Percentiles rank a stretch among this genome's conserved stretches.
Evolutionary conservation across 2,113 vertebrate species (phyloP).

Genomic region (Sylvilagus bachmani): DNA sequence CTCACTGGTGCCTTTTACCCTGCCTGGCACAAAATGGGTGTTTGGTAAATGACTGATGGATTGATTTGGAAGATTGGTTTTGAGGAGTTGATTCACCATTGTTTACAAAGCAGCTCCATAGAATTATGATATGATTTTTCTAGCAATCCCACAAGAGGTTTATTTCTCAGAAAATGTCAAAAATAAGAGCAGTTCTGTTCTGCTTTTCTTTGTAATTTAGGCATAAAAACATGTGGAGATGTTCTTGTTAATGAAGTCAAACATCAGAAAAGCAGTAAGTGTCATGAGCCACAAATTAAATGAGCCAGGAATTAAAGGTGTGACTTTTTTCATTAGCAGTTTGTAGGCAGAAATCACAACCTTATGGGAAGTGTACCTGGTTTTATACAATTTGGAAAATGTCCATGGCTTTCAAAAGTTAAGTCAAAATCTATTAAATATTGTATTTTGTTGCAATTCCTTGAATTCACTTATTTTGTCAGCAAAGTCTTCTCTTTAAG

Average conservation of each 20-base stretch:
- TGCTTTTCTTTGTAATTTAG: constrained; percentile 40
- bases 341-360: constrained; percentile 12
- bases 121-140: constrained; percentile 58
- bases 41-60: neutral
- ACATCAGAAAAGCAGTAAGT: constrained; percentile 2
- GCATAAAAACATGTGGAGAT: constrained; percentile 34
- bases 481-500: constrained; percentile 69
- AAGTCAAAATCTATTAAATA: neutral
- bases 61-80: constrained; percentile 5
- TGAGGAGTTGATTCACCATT: neutral
- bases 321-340: constrained; percentile 27
- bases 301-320: constrained; percentile 11
- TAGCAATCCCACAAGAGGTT: neutral
- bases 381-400: constrained; percentile 49
- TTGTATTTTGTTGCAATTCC: neutral
- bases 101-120: constrained; percentile 1
- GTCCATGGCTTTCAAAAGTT: neutral
- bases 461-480: constrained; percentile 59
- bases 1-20: neutral
- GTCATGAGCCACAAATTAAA: neutral
- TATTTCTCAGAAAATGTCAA: constrained; percentile 51
- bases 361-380: constrained; percentile 7
- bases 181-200: constrained; percentile 44
- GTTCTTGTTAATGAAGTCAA: constrained; percentile 48
- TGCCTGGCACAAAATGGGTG: neutral